These are phyloP conservation scores for Tenthredo livida DNA, from an alignment of 2,888 invertebrate species.

Conservation along the genomic window DNA sequence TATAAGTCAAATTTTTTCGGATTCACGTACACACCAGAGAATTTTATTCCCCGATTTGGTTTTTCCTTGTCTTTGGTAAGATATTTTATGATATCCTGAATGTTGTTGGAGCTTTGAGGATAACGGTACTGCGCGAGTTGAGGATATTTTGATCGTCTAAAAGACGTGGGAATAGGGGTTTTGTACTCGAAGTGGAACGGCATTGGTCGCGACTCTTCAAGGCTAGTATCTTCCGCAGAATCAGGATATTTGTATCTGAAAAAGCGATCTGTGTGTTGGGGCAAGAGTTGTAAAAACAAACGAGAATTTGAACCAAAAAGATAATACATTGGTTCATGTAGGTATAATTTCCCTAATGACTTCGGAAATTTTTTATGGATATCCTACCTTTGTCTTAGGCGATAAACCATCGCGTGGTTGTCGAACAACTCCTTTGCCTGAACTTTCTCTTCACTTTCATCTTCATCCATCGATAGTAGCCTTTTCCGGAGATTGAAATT, in stretches of 20 bases:
- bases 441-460: slow-evolving; percentile 58
- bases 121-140: slow-evolving; percentile 74
- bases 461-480: slow-evolving; percentile 62
- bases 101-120: slow-evolving; percentile 73
- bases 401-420: slow-evolving; percentile 74
- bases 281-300: slow-evolving; percentile 13
- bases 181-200: slow-evolving; percentile 79
- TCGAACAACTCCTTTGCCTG: slow-evolving; percentile 67
- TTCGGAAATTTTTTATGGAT: slow-evolving; percentile 9
- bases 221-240: slow-evolving; percentile 63
- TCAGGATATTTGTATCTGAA: slow-evolving; percentile 66
- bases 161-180: slow-evolving; percentile 71
- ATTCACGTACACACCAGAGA: slow-evolving; percentile 75
- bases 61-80: slow-evolving; percentile 66
- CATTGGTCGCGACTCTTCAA: slow-evolving; percentile 79
- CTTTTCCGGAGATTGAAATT: slow-evolving; percentile 70
- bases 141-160: slow-evolving; percentile 72
- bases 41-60: slow-evolving; percentile 73
- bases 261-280: slow-evolving; percentile 12
- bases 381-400: slow-evolving; percentile 70
- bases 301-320: neutral
- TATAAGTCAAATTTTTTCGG: slow-evolving; percentile 72
- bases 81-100: slow-evolving; percentile 77
- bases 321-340: neutral
- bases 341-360: slow-evolving; percentile 30